These are phyloP conservation scores for Drosophila emarginata DNA, from an alignment of 2,888 invertebrate genomes.

Conservation along the genomic window DNA sequence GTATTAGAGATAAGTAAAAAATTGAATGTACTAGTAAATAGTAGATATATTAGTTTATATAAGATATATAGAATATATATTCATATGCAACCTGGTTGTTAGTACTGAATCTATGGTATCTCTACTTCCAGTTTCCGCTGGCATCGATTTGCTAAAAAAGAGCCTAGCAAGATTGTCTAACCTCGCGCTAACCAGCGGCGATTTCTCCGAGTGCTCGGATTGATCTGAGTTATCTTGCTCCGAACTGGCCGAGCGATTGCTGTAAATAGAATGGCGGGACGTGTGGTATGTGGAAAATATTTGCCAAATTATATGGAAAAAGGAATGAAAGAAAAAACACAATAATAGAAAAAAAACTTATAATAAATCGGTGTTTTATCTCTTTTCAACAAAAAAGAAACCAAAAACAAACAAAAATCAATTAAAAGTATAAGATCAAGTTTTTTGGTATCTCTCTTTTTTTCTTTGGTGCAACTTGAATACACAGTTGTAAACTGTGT, in stretches of 20 bases:
- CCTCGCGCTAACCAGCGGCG: conserved; percentile 88
- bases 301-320: conserved; percentile 27
- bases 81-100: conserved; percentile 82
- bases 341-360: conserved; percentile 16
- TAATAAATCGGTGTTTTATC: conserved; percentile 27
- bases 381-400: conserved; percentile 27
- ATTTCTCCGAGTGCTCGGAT: conserved; percentile 84
- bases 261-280: conserved; percentile 71
- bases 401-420: conserved; percentile 47
- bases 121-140: conserved; percentile 82
- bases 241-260: conserved; percentile 85
- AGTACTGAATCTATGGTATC: conserved; percentile 82
- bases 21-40: not conserved
- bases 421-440: conserved; percentile 21
- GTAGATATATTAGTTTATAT: conserved; percentile 43
- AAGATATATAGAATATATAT: conserved; percentile 49
- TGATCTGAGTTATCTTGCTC: conserved; percentile 84
- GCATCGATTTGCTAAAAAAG: conserved; percentile 86
- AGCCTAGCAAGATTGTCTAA: conserved; percentile 90
- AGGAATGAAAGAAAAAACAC: conserved; percentile 34
- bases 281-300: conserved; percentile 18
- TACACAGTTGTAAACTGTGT: conserved; percentile 45
- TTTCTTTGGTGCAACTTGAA: conserved; percentile 42
- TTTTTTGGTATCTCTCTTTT: not conserved
- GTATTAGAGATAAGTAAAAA: conserved; percentile 3